phyloP scores from a whole-genome alignment of 2,113 vertebrate species.

The Manacus vitellinus region DNA sequence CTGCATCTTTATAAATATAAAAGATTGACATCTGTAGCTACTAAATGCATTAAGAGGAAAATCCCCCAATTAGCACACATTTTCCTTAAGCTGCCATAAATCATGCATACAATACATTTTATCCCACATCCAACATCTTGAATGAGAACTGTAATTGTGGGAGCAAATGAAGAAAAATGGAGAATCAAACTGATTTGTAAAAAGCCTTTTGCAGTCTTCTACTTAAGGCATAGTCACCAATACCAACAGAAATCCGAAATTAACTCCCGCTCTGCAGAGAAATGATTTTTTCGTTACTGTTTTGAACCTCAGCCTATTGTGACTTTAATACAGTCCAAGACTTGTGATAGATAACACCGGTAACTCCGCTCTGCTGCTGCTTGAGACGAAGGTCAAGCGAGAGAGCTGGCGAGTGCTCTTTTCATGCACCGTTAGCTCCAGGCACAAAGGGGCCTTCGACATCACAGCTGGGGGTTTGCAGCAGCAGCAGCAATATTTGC shows the following conservation, averaged over 20 bases:
- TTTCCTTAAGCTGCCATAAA: constrained; percentile 14
- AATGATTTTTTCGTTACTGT: not conserved
- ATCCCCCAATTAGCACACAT: not conserved
- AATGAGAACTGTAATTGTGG: constrained; percentile 10
- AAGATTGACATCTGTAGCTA: not conserved
- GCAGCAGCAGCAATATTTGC: constrained; percentile 33
- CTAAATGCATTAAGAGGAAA: not conserved
- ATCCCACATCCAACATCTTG: not conserved
- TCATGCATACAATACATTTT: not conserved
- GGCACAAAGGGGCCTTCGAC: constrained; percentile 60
- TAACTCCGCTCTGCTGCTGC: constrained; percentile 17
- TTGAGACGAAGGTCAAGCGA: constrained; percentile 56
- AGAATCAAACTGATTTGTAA: not conserved
- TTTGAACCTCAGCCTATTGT: not conserved
- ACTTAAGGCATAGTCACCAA: not conserved
- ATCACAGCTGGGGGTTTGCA: constrained; percentile 22
- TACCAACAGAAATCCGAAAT: not conserved
- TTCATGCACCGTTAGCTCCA: constrained; percentile 59
- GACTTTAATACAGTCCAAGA: not conserved
- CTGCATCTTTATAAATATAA: not conserved
- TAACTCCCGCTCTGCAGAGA: not conserved
- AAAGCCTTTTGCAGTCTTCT: not conserved
- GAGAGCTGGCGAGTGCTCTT: constrained; percentile 24
- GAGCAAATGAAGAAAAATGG: constrained; percentile 15
- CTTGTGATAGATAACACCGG: not conserved